Evolutionary conservation across 2,888 invertebrate genomes (phyloP).

Genomic region (Yponomeuta malinellus): DNA sequence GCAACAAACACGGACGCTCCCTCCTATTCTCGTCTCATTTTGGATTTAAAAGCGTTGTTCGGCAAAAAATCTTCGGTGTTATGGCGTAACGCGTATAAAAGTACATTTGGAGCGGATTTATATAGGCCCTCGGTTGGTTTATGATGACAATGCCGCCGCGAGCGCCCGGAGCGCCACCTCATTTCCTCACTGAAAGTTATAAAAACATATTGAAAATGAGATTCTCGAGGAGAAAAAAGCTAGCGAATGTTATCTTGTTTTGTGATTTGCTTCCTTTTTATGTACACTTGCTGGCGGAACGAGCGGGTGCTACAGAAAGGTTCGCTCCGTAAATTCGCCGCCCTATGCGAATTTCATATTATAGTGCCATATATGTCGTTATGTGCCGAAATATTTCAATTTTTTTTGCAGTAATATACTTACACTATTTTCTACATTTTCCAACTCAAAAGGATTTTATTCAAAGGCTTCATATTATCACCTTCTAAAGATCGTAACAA

Average conservation of each 20-base stretch:
- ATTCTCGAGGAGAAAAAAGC: slow-evolving; percentile 61
- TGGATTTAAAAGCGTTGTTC: slow-evolving; percentile 55
- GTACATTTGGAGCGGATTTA: slow-evolving; percentile 71
- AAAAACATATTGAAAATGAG: slow-evolving; percentile 77
- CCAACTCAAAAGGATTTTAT: background rate
- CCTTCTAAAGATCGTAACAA: background rate
- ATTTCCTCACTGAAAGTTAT: slow-evolving; percentile 75
- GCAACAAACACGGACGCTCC: background rate
- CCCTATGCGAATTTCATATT: background rate
- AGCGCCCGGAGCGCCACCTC: slow-evolving; percentile 66
- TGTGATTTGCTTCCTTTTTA: slow-evolving; percentile 69
- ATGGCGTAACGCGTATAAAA: slow-evolving; percentile 71
- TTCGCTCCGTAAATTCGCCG: background rate
- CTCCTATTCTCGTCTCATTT: background rate
- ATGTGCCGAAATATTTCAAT: background rate
- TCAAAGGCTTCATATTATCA: background rate
- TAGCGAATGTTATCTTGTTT: slow-evolving; percentile 72
- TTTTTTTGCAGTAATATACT: background rate
- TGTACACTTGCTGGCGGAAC: slow-evolving; percentile 50
- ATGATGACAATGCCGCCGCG: slow-evolving; percentile 68
- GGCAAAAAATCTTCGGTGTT: slow-evolving; percentile 49
- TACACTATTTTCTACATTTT: background rate
- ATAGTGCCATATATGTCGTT: background rate
- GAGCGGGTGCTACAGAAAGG: slow-evolving; percentile 53
- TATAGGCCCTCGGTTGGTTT: slow-evolving; percentile 69